Conservation (phyloP, 1,140 invertebrate species). For the Leptoteleia sp. region DNA sequence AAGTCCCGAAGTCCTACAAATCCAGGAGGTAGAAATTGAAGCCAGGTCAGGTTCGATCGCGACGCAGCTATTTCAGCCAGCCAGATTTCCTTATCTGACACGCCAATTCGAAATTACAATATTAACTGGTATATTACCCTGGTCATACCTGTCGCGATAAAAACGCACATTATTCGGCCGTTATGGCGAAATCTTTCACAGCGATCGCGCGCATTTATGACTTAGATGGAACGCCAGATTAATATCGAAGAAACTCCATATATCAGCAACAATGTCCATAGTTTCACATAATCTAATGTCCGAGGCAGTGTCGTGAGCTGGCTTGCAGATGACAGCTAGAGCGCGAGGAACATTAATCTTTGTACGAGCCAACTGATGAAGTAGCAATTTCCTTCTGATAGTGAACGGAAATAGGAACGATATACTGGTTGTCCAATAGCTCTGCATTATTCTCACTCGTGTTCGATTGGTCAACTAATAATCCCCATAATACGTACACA, state of each 20-base stretch:
- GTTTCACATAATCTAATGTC: conserved; percentile 66
- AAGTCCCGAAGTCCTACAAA: conserved; percentile 1
- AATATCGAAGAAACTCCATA: conserved; percentile 61
- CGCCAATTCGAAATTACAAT: conserved; percentile 54
- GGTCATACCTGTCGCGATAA: conserved; percentile 27
- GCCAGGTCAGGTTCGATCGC: conserved; percentile 17
- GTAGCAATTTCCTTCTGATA: conserved; percentile 74
- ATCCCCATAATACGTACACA: conserved; percentile 33
- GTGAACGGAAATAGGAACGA: conserved; percentile 71
- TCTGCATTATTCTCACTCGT: conserved; percentile 53
- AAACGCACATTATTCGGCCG: conserved; percentile 38
- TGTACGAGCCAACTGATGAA: conserved; percentile 72
- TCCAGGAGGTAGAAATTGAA: conserved; percentile 21
- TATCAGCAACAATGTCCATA: conserved; percentile 62
- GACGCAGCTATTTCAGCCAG: conserved; percentile 10
- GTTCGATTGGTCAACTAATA: conserved; percentile 58
- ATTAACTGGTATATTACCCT: conserved; percentile 44
- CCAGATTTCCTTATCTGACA: conserved; percentile 49
- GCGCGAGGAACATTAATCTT: conserved; percentile 72
- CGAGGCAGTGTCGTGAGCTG: conserved; percentile 63
- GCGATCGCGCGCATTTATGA: conserved; percentile 33
- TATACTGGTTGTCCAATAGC: conserved; percentile 67
- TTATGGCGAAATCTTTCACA: conserved; percentile 34
- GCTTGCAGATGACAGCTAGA: conserved; percentile 69
- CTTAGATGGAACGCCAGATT: conserved; percentile 46